Base-by-base conservation (phyloP, 2,888 invertebrate species). In the Taphrorychus bicolor region DNA sequence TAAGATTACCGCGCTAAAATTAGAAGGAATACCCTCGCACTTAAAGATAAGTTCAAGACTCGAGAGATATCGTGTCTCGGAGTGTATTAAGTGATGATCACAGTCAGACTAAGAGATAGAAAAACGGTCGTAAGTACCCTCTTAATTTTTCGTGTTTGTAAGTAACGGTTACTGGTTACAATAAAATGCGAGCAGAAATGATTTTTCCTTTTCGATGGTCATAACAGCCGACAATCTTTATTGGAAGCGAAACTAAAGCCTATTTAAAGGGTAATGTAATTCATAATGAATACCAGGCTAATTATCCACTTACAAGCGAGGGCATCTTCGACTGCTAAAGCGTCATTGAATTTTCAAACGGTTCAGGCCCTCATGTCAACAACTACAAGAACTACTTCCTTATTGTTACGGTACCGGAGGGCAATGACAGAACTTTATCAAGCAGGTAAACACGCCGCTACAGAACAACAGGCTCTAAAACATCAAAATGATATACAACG, bases 391-490 rank as follows among this genome's bases (percentile, higher is more conserved):
- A 32, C n/a, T 9, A 24, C 53, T 24, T 53, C 23, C 24, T 19
- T 52, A 52, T 21, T 52, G 14, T 18, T 2, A 23, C 24, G n/a
- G 32, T 32, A 32, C 32, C 32, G n/a, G 40, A 49, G 59, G 18
- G 24, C 40, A 51, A 32, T 51, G 59, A 59, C 49, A 42, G 17
- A 17, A 3, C n/a, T 21, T 24, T 16, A 53, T 53, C 24, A 42
- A 49, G 40, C 24, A 49, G 23, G 51, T 59, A 59, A 59, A 59
- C 49, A 59, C 1, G 11, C 24, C n/a, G 17, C 14, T 18, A 23
- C 32, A 59, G 32, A 19, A 51, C 40, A 59, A 59, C 24, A 19
- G 9, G 49, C 23, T 23, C 49, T 49, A 59, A 59, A 59, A 40
- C 48, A 45, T 24, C 51, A 19, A 32, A 59, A 18, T 49, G 48